phyloP scores from a whole-genome alignment of 35 echinoderm and acorn worm genomes.

The Ophioderma brevispina region DNA sequence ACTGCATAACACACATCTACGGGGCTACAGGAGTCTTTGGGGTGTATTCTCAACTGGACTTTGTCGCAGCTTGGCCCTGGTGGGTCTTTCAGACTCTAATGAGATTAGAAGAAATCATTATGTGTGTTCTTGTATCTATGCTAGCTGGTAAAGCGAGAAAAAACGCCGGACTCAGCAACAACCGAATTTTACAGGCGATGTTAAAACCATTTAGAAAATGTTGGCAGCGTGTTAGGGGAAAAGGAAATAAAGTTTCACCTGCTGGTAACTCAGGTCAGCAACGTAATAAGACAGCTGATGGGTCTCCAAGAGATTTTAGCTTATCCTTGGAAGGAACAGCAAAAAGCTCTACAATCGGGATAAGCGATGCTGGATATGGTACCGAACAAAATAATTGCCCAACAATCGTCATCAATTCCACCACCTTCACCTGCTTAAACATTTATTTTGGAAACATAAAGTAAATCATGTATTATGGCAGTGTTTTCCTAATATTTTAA shows the following conservation, averaged over 20 bases:
- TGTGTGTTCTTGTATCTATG: slow-evolving; percentile 57
- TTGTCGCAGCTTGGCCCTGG: slow-evolving; percentile 85
- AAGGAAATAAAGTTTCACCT: not conserved
- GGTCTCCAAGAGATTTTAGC: not conserved
- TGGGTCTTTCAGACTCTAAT: slow-evolving; percentile 83
- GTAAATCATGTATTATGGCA: too few species aligned
- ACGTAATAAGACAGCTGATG: not conserved
- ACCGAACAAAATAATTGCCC: too few species aligned
- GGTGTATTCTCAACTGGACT: slow-evolving; percentile 70
- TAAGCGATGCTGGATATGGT: too few species aligned
- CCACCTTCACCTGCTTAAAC: too few species aligned
- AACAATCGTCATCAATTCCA: too few species aligned
- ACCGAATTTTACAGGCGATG: not conserved
- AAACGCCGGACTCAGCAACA: not conserved
- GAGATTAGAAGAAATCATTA: slow-evolving; percentile 71
- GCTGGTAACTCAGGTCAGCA: not conserved
- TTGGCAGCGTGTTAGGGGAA: not conserved
- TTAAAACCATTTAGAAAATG: not conserved
- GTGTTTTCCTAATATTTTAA: too few species aligned
- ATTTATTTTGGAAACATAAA: too few species aligned
- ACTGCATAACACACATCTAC: slow-evolving; percentile 81
- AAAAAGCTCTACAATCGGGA: too few species aligned
- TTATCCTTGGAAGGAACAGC: not conserved
- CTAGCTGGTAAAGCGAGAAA: slow-evolving; percentile 72
- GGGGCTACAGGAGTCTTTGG: slow-evolving; percentile 85